Base-by-base conservation (phyloP, 2,888 invertebrate genomes). In the Coronaproctus castanopsis region DNA sequence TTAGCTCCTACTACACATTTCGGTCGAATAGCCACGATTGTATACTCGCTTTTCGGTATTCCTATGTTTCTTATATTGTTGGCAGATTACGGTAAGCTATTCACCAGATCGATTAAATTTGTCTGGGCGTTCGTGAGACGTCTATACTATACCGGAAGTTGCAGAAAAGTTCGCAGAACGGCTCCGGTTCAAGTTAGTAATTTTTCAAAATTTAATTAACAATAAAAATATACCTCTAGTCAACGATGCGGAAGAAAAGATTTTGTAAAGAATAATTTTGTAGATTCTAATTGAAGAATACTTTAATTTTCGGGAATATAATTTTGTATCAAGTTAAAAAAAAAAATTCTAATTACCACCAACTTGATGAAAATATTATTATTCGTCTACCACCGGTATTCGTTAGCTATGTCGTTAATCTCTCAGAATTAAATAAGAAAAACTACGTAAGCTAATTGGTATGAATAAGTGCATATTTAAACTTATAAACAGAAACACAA, bases 21-120 rank as follows among this genome's bases (percentile, higher is more conserved):
- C 14, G 97, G 96, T 8, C 80, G 86, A 63, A 81, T 85, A 1
- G 78, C 92, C 55, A 93, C 95, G 1, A 92, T 98, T 64, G 75
- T 89, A 23, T 98, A 98, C 71, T 90, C 97, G 24, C 81, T 90
- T 63, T 81, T 97, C 63, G 97, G 97, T 14, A 96, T 97, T 67
- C 97, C 97, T 0, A 77, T 97, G 67, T 93, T 97, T 73, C 77
- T 97, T 65, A 88, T 97, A 60, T 83, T 95, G 19, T 73, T 98
- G 65, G 91, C 93, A 50, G 93, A 95, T 75, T 87, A 96, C 70
- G 96, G 96, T 65, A 93, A 91, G 75, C 77, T 90, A 10, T 87
- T 97, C 70, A 95, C 93, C 0, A 78, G 90, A 64, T 80, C 81
- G 63, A 86, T 95, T 63, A 95, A 95, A 73, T 88, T 87, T 71